These are phyloP conservation scores for Drosophila varians DNA, from an alignment of 1,140 invertebrate species.

Conservation along the genomic window DNA sequence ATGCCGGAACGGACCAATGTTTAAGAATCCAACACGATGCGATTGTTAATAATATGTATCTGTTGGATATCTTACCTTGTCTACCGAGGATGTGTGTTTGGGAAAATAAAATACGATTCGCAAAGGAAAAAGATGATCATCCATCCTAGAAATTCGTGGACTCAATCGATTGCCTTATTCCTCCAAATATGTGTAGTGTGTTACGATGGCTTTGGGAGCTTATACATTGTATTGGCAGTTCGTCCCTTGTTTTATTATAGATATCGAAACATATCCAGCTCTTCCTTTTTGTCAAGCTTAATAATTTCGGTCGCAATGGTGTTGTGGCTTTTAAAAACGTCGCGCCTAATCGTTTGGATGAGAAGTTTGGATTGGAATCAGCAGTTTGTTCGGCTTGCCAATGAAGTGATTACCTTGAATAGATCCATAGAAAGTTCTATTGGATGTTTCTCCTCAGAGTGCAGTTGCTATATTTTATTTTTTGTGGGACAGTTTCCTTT, in stretches of 20 bases:
- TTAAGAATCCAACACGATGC: too few relatives aligned
- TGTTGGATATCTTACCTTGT: not conserved
- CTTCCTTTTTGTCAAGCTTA: not conserved
- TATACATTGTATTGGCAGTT: not conserved
- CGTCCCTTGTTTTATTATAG: not conserved
- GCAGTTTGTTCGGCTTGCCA: not conserved
- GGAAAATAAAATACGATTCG: conserved; percentile 1
- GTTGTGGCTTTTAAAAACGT: not conserved
- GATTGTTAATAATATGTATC: not conserved
- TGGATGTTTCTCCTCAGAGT: not conserved
- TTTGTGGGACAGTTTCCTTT: not conserved
- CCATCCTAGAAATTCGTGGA: not conserved
- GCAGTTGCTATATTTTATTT: not conserved
- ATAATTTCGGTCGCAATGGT: not conserved
- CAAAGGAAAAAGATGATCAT: not conserved
- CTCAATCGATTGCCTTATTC: not conserved
- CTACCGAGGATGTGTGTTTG: not conserved
- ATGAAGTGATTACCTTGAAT: not conserved
- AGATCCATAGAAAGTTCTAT: not conserved
- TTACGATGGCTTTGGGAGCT: not conserved
- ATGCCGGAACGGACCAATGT: too few relatives aligned
- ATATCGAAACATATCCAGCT: not conserved
- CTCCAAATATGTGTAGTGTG: not conserved
- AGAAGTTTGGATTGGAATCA: not conserved
- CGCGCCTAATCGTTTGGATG: not conserved